Evolutionary conservation across 2,888 invertebrate genomes (phyloP), one percentile per base, ranked within the genome.

Genomic region (Hypsopygia costalis): DNA sequence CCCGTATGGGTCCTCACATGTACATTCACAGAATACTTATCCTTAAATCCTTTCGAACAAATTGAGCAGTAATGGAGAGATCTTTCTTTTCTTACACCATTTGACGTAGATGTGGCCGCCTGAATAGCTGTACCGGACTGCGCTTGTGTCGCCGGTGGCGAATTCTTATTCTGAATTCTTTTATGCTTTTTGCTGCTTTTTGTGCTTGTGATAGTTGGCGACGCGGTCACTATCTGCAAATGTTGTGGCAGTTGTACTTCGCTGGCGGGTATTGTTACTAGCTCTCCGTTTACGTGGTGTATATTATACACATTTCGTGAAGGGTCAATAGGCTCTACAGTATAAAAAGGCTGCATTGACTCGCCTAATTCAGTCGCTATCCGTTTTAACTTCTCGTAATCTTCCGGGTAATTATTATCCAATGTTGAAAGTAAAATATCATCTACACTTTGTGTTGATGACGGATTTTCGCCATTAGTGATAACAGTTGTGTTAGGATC

Each of bases 1-100:
- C 98, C 98, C 0, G 98, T 98, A 74, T 99, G 99, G 16, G 98
- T 98, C 58, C 98, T 91, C 57, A 98, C 96, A 81, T 99, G 99
- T 34, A 98, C 98, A 76, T 98, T 98, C 41, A 99, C 97, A 47
- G 98, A 96, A 91, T 99, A 99, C 78, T 97, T 97, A 80, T 97
- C 97, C 80, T 97, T 97, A 82, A 97, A 97, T 3, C 97, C 97
- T 73, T 96, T 97, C 60, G 95, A 95, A 81, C 96, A 98, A 78
- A 98, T 95, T 75, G 95, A 93, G 90, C 99, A 93, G 81, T 97
- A 94, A 81, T 99, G 94, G 52, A 98, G 82, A 44, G 97, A 94
- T 57, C 97, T 90, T 70, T 97, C 97, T 69, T 96, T 96, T 7
- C 95, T 90, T 9, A 93, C 93, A n/a, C 93, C 92, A 54, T 93